Conservation (phyloP, 1,140 invertebrate species). For the Pomacea maculata region DNA sequence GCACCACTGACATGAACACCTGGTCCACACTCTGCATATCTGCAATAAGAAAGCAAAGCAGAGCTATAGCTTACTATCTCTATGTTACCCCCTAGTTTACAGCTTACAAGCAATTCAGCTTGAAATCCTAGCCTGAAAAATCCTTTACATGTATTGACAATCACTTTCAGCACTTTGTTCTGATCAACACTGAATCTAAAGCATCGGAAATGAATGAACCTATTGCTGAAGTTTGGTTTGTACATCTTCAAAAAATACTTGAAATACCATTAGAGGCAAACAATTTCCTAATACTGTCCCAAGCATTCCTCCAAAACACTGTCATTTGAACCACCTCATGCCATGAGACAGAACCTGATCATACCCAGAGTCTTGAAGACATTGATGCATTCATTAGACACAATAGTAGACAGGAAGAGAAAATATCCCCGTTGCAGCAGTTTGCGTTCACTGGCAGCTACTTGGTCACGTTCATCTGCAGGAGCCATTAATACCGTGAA, state of each 20-base stretch:
- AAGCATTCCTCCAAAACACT: not conserved
- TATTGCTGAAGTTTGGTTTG: not conserved
- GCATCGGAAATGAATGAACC: not conserved
- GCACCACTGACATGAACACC: constrained; percentile 68
- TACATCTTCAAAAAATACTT: not conserved
- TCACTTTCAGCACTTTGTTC: too few species aligned
- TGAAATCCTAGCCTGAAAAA: too few species aligned
- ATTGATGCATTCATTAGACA: constrained; percentile 68
- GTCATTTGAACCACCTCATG: not conserved
- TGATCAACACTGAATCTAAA: not conserved
- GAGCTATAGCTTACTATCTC: too few species aligned
- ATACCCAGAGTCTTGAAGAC: constrained; percentile 68
- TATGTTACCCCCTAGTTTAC: too few species aligned
- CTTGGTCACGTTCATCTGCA: constrained; percentile 68
- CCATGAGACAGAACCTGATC: not conserved
- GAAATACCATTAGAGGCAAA: not conserved
- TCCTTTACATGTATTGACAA: too few species aligned
- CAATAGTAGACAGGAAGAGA: constrained; percentile 69
- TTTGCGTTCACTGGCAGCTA: constrained; percentile 66
- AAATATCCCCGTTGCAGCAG: constrained; percentile 70
- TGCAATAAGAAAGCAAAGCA: constrained; percentile 33
- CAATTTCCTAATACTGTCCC: not conserved
- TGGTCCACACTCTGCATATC: constrained; percentile 63
- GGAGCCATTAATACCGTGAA: constrained; percentile 66
- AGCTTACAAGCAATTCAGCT: too few species aligned